Evolutionary conservation across 2,113 vertebrate species (phyloP), one percentile per base, ranked within the genome.

Genomic region (Coreoperca whiteheadi): DNA sequence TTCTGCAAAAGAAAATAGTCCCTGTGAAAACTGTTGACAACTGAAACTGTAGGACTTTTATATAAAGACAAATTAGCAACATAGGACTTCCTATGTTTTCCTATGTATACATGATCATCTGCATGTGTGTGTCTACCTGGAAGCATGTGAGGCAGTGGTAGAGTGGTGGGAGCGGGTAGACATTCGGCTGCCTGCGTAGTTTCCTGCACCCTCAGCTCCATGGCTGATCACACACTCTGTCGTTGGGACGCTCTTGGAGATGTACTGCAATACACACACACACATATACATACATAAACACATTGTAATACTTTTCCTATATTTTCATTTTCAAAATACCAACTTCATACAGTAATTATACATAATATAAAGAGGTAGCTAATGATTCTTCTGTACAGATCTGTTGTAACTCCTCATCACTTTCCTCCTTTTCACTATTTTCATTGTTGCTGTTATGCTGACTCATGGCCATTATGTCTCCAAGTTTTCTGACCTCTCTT

Each of bases 141-240:
- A 99, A 0, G 97, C 97, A 81, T 98, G 98, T 37, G 97, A 97
- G 93, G 96, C 97, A 79, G 98, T 98, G 91, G 97, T 98, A 30
- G 97, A 98, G 93, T 98, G 98, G 90, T 99, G 98, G 50, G 98
- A 99, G 0, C 96, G 96, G 57, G 98, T 98, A 20, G 97, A 99
- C 92, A 97, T 97, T 87, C 96, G 96, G 93, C 98, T 99, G 91
- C 97, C 98, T 0, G 97, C 97, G 90, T 98, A 99, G 67, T 96
- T 95, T 74, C 95, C 95, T 30, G 97, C 97, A 5, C 97, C 98
- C 91, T 98, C 98, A 1, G 97, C 96, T 94, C 97, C 97, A 78
- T 98, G 97, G 83, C 96, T 96, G 93, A 98, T 98, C 92, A 98
- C 96, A 0, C 97, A 97, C 89, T 99, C 98, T 0, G 98, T 97